These are phyloP conservation scores for Phainopepla nitens DNA, from an alignment of 2,113 vertebrate genomes.

Conservation along the genomic window DNA sequence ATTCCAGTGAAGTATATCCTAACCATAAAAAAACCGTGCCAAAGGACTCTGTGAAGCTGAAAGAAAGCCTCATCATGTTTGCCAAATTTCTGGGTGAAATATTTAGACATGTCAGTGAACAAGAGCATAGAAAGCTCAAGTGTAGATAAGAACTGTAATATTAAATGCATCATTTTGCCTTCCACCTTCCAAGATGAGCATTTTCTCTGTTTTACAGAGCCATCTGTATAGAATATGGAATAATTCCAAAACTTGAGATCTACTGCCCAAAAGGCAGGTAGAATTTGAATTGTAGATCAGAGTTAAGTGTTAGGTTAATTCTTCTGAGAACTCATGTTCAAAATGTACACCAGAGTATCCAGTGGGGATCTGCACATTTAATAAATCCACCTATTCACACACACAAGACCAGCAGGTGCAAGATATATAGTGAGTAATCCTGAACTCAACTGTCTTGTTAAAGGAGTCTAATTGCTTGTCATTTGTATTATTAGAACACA, in stretches of 20 bases:
- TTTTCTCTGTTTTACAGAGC: not conserved
- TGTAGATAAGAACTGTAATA: not conserved
- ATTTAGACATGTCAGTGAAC: not conserved
- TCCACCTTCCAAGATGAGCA: not conserved
- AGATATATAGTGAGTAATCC: not conserved
- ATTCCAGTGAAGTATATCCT: not conserved
- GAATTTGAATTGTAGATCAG: not conserved
- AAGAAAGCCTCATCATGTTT: not conserved
- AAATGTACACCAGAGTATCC: not conserved
- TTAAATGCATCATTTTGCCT: not conserved
- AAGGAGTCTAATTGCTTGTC: not conserved
- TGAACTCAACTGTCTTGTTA: not conserved
- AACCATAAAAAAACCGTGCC: not conserved
- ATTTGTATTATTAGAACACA: not conserved
- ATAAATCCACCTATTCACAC: not conserved
- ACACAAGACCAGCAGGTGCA: not conserved
- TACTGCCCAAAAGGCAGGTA: not conserved
- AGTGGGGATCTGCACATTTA: not conserved
- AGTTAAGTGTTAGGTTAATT: not conserved
- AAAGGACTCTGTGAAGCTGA: not conserved
- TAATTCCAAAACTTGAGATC: not conserved
- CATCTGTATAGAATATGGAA: not conserved
- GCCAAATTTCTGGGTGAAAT: not conserved
- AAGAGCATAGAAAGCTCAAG: not conserved
- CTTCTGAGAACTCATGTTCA: not conserved